Percentiles rank a stretch among this genome's conserved stretches.
Evolutionary conservation across 2,797 vertebrate species (phyloP).

Genomic region (Micrastur ruficollis): DNA sequence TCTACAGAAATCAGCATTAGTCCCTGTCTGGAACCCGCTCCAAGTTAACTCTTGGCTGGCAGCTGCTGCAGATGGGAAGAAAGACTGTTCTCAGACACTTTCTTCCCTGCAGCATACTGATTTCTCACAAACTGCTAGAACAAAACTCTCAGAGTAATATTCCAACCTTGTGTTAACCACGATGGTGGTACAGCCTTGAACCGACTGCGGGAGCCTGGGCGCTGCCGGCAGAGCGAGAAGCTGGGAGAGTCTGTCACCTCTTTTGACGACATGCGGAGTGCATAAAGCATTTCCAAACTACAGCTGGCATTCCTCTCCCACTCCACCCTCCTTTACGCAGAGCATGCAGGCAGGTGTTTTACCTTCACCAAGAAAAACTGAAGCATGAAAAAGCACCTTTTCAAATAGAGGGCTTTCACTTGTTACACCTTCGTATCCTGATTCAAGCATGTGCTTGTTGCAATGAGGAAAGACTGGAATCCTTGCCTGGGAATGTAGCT

Average conservation of each 20-base stretch:
- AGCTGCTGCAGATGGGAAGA: not conserved
- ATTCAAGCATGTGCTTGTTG: not conserved
- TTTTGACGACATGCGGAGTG: not conserved
- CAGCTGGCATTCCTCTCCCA: not conserved
- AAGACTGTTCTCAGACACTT: not conserved
- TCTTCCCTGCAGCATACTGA: not conserved
- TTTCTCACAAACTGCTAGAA: not conserved
- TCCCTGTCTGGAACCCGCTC: not conserved
- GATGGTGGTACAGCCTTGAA: not conserved
- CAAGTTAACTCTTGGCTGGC: not conserved
- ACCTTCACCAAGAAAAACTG: not conserved
- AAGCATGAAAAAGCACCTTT: not conserved
- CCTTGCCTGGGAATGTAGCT: not conserved
- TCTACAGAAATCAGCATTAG: not conserved
- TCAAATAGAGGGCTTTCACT: not conserved
- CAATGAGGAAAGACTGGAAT: not conserved
- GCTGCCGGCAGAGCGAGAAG: not conserved
- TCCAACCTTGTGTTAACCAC: not conserved
- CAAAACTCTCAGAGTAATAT: not conserved
- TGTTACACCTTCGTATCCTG: not conserved
- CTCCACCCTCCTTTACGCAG: too few relatives aligned
- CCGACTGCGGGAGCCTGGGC: rapidly evolving
- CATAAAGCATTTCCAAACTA: not conserved
- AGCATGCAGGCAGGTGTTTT: not conserved
- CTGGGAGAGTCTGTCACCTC: not conserved